phyloP scores from a whole-genome alignment of 2,888 invertebrate species.

The Ctena decussata region DNA sequence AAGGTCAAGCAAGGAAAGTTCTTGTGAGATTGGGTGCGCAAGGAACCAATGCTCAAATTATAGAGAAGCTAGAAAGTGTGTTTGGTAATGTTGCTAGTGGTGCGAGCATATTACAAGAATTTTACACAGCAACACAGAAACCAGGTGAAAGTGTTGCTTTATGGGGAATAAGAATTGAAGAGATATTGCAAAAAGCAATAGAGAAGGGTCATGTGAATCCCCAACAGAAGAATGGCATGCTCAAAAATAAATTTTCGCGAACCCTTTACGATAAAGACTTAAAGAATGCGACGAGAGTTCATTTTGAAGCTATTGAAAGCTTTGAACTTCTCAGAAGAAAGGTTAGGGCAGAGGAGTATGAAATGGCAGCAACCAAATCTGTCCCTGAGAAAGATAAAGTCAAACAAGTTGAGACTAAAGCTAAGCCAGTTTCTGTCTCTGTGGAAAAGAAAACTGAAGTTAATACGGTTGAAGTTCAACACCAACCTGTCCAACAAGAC shows the following conservation, averaged over 20 bases:
- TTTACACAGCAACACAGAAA: neutral
- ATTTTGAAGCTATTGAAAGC: neutral
- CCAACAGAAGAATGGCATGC: neutral
- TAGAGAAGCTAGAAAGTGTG: neutral
- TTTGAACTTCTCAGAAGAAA: neutral
- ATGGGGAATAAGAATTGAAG: neutral
- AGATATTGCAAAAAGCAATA: neutral
- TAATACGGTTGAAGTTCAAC: neutral
- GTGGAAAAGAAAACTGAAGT: neutral
- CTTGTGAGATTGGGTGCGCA: neutral
- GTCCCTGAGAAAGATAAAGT: neutral
- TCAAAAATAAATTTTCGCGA: neutral
- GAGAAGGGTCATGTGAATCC: neutral
- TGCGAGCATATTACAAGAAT: neutral
- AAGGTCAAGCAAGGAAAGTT: neutral
- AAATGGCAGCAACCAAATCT: neutral
- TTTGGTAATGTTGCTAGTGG: constrained; percentile 4
- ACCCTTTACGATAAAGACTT: neutral
- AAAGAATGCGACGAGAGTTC: neutral
- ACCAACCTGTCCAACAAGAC: neutral
- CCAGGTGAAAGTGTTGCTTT: neutral
- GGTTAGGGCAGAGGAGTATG: too few species aligned
- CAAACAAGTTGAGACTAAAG: neutral
- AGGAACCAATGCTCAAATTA: neutral
- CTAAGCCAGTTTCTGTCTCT: neutral